Conservation (phyloP, 1,140 invertebrate species). For the Cepaea nemoralis region DNA sequence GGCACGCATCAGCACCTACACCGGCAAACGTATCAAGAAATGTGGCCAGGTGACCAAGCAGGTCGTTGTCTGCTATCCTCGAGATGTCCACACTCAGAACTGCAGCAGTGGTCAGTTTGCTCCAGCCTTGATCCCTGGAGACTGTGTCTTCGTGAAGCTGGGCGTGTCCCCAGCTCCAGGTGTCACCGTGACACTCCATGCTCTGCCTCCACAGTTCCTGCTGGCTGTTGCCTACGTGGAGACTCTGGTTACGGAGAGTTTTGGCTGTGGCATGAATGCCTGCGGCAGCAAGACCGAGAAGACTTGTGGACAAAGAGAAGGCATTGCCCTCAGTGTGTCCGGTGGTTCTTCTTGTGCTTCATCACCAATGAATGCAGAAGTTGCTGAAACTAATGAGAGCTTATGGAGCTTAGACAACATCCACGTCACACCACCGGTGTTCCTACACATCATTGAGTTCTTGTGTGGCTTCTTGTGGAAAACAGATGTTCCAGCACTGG, state of each 20-base stretch:
- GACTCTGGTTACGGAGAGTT: conserved; percentile 64
- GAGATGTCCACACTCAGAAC: conserved; percentile 61
- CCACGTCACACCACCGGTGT: conserved; percentile 63
- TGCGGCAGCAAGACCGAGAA: conserved; percentile 46
- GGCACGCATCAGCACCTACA: conserved; percentile 69
- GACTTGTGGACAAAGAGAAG: conserved; percentile 12
- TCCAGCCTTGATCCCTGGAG: conserved; percentile 66
- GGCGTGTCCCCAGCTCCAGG: conserved; percentile 69
- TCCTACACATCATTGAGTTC: conserved; percentile 65
- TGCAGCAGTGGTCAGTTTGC: conserved; percentile 67
- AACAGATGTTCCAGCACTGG: conserved; percentile 65
- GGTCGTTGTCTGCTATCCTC: conserved; percentile 69
- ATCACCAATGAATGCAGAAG: conserved; percentile 11
- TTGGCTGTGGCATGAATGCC: conserved; percentile 61
- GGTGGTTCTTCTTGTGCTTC: conserved; percentile 5
- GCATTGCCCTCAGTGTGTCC: conserved; percentile 23
- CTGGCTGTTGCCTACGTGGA: conserved; percentile 70
- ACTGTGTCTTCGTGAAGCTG: conserved; percentile 52
- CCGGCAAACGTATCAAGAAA: conserved; percentile 67
- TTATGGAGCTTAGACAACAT: conserved; percentile 66
- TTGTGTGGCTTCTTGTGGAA: conserved; percentile 67
- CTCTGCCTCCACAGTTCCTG: conserved; percentile 68
- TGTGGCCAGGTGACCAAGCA: conserved; percentile 65
- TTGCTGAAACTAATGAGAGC: conserved; percentile 50
- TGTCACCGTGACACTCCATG: conserved; percentile 65